phyloP scores from a whole-genome alignment of 2,113 vertebrate genomes.

The Oryzias javanicus region DNA sequence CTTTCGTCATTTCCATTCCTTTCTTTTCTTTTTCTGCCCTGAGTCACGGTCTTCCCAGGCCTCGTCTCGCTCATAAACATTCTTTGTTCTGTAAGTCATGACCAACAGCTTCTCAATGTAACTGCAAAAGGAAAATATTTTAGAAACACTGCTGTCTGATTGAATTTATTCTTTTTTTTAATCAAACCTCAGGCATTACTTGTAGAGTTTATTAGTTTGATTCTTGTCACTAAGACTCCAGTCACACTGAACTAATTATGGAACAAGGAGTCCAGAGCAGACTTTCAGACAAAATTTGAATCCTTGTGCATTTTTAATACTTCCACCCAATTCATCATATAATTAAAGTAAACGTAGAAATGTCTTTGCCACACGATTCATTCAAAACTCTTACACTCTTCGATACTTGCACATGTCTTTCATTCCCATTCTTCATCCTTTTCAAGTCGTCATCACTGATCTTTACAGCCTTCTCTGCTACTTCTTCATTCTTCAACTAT shows the following conservation, averaged over 20 bases:
- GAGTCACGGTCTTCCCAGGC: constrained; percentile 37
- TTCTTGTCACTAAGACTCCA: neutral
- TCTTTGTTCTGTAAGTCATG: constrained; percentile 52
- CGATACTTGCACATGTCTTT: too few species aligned
- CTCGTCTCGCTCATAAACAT: constrained; percentile 48
- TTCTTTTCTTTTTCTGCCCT: constrained; percentile 11
- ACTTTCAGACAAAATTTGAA: too few species aligned
- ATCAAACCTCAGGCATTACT: constrained; percentile 9
- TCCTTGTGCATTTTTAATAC: too few species aligned
- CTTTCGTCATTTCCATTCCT: constrained; percentile 33
- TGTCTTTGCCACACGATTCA: too few species aligned
- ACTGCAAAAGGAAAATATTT: constrained; percentile 33
- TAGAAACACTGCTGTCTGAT: constrained; percentile 11
- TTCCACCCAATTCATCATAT: too few species aligned
- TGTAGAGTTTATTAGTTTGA: neutral
- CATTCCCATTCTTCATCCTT: too few species aligned
- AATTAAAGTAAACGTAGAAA: too few species aligned
- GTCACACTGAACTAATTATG: neutral
- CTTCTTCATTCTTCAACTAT: too few species aligned
- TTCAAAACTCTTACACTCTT: too few species aligned
- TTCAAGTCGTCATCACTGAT: too few species aligned
- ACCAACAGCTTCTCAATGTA: constrained; percentile 27
- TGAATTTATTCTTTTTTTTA: constrained; percentile 14
- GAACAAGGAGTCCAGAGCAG: too few species aligned
- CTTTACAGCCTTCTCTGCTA: too few species aligned